phyloP scores from a whole-genome alignment of 2,797 vertebrate species.

The Jordanella pulchra region DNA sequence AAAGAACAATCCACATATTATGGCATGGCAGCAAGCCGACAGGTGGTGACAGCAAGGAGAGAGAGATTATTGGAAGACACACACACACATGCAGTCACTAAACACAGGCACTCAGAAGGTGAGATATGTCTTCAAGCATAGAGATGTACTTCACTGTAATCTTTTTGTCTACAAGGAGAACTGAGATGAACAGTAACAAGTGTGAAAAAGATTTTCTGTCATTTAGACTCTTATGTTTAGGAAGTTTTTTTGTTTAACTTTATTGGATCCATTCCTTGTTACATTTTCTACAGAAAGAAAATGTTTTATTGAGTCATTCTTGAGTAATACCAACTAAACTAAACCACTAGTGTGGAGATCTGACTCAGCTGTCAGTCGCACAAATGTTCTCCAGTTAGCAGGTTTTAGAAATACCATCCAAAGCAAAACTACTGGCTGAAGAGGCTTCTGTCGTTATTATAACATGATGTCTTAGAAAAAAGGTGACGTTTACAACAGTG shows the following conservation, averaged over 20 bases:
- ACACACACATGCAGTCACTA: constrained; percentile 34
- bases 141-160: constrained; percentile 63
- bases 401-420: too few relatives aligned
- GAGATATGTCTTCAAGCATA: constrained; percentile 66
- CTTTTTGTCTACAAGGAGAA: constrained; percentile 69
- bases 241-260: background rate
- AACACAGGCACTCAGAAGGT: constrained; percentile 47
- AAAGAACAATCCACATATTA: constrained; percentile 61
- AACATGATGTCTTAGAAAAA: background rate
- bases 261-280: background rate
- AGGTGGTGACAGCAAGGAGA: constrained; percentile 72
- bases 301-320: background rate
- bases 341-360: background rate
- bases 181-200: constrained; percentile 53
- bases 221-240: background rate
- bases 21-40: constrained; percentile 60
- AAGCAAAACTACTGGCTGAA: background rate
- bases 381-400: background rate
- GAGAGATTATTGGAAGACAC: constrained; percentile 71
- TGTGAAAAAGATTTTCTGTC: background rate
- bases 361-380: background rate
- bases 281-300: background rate
- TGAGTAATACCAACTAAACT: background rate
- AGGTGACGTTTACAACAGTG: background rate
- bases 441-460: background rate